Base-by-base conservation (phyloP, 1,140 invertebrate species). In the Lutraria rhynchaena region DNA sequence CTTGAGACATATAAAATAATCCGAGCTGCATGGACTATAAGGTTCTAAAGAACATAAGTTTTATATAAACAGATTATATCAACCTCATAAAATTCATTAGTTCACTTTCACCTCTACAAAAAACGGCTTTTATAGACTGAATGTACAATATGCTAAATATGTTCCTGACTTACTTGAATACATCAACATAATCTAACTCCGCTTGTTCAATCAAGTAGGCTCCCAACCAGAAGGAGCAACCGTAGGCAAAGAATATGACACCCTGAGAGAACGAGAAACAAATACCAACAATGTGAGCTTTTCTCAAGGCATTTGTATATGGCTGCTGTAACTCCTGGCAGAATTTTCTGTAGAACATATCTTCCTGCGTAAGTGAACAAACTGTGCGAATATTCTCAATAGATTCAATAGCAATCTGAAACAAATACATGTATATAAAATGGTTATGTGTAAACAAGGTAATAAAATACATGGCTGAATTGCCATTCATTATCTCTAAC, bases 81-180 rank as follows among this genome's bases (percentile, higher is more conserved):
- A n/a, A n/a, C n/a, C n/a, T n/a, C n/a, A n/a, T n/a, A n/a, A n/a
- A n/a, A n/a, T n/a, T n/a, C n/a, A n/a, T n/a, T n/a, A n/a, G n/a
- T n/a, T n/a, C n/a, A n/a, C n/a, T n/a, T n/a, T n/a, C n/a, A n/a
- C n/a, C n/a, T n/a, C n/a, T n/a, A n/a, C n/a, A n/a, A n/a, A n/a
- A n/a, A n/a, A n/a, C n/a, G n/a, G n/a, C n/a, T n/a, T n/a, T n/a
- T n/a, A n/a, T n/a, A n/a, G n/a, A n/a, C n/a, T n/a, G n/a, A n/a
- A n/a, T n/a, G n/a, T n/a, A n/a, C n/a, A n/a, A n/a, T n/a, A n/a
- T n/a, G n/a, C n/a, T n/a, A n/a, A n/a, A n/a, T n/a, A n/a, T n/a
- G n/a, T n/a, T n/a, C n/a, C n/a, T n/a, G 15, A 67, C 92, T 93
- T 91, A 96, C 95, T 96, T 97, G 86, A 97, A 96, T 19, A 97